A percentile compares a stretch with the other conserved stretches of the same genome.
These are phyloP conservation scores for Paratrypauchen microcephalus DNA, from an alignment of 2,797 vertebrate species.

Conservation along the genomic window DNA sequence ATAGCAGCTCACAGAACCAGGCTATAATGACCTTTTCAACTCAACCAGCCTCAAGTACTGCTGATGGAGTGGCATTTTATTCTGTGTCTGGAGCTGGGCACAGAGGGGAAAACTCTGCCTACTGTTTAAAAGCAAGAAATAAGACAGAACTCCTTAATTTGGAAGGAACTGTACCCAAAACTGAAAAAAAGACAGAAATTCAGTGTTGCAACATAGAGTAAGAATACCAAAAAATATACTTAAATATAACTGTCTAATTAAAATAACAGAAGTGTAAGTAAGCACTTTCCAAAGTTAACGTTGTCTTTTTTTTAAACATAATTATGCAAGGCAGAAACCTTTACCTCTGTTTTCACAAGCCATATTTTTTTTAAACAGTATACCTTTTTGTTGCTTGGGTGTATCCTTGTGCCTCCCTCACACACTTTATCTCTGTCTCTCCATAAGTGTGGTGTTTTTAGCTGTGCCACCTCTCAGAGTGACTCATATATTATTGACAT, in stretches of 20 bases:
- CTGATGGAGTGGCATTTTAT: slow-evolving; percentile 19
- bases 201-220: too few relatives aligned
- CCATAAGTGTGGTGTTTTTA: slow-evolving; percentile 23
- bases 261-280: background rate
- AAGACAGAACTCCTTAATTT: background rate
- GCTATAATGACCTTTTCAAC: slow-evolving; percentile 52
- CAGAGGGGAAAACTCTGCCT: background rate
- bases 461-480: slow-evolving; percentile 49
- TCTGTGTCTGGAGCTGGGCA: background rate
- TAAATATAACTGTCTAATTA: too few relatives aligned
- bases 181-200: background rate
- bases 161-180: background rate
- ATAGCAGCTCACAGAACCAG: slow-evolving; percentile 13
- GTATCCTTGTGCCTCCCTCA: background rate
- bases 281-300: background rate
- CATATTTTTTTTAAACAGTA: background rate
- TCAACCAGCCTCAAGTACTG: slow-evolving; percentile 19
- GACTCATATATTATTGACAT: slow-evolving; percentile 72
- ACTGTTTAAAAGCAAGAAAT: background rate
- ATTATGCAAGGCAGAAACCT: background rate
- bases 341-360: too few relatives aligned
- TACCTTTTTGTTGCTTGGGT: background rate
- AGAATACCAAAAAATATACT: too few relatives aligned
- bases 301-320: background rate
- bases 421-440: slow-evolving; percentile 9